phyloP scores from a whole-genome alignment of 2,888 invertebrate species.

The Hypsopygia costalis region DNA sequence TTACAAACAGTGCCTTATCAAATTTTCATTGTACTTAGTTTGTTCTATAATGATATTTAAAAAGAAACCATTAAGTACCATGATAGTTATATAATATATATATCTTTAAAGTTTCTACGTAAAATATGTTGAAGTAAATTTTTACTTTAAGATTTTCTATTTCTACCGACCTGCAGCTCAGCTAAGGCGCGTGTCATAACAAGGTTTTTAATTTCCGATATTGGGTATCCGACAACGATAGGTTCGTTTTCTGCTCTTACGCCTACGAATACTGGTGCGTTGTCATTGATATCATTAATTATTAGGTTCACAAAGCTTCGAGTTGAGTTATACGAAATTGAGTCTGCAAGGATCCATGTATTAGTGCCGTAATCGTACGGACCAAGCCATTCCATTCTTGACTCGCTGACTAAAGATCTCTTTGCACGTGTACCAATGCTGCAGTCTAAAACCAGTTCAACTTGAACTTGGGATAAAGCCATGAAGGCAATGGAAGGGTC shows the following conservation, averaged over 20 bases:
- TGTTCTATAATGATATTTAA: too few relatives aligned
- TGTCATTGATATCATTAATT: slow-evolving; percentile 78
- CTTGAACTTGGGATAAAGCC: slow-evolving; percentile 69
- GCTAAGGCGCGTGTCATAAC: slow-evolving; percentile 64
- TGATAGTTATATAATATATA: too few relatives aligned
- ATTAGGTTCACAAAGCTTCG: slow-evolving; percentile 68
- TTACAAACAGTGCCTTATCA: too few relatives aligned
- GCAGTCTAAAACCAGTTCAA: slow-evolving; percentile 59
- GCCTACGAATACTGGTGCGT: slow-evolving; percentile 64
- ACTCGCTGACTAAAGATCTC: slow-evolving; percentile 34
- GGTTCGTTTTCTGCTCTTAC: slow-evolving; percentile 49
- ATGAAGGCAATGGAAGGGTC: slow-evolving; percentile 65
- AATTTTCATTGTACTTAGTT: too few relatives aligned
- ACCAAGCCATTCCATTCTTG: slow-evolving; percentile 34
- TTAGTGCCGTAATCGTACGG: slow-evolving; percentile 57
- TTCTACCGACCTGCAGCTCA: slow-evolving; percentile 72
- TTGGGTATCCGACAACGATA: slow-evolving; percentile 69
- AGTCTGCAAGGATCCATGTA: slow-evolving; percentile 62
- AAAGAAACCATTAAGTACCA: too few relatives aligned
- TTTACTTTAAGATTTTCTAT: too few relatives aligned
- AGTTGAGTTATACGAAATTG: slow-evolving; percentile 53
- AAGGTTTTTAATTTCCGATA: slow-evolving; percentile 47
- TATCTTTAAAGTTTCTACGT: too few relatives aligned
- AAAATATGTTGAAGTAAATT: too few relatives aligned
- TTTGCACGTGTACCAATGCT: slow-evolving; percentile 34